phyloP scores from a whole-genome alignment of 2,113 vertebrate species.

The Heterochromis multidens region DNA sequence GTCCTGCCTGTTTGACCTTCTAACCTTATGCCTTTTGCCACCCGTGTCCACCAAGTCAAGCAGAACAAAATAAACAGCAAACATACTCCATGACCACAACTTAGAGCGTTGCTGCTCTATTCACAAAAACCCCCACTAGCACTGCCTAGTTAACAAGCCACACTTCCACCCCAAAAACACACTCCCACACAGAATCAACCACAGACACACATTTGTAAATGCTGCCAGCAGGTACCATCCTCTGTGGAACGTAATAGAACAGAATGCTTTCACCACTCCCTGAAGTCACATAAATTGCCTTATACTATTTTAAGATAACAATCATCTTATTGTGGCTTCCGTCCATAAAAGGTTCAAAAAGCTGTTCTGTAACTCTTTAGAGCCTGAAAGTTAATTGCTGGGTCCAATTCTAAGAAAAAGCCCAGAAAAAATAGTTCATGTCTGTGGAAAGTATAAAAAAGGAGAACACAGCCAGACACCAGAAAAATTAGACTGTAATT shows the following conservation, averaged over 20 bases:
- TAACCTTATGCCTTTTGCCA: background rate
- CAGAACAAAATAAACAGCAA: conserved; percentile 59
- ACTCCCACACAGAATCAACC: background rate
- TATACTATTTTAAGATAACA: conserved; percentile 19
- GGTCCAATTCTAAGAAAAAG: background rate
- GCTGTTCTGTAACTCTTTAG: background rate
- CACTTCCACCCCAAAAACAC: background rate
- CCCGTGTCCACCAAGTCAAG: conserved; percentile 19
- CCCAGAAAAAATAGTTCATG: background rate
- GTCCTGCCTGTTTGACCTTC: conserved; percentile 47
- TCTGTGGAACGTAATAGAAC: background rate
- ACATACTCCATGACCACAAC: conserved; percentile 22
- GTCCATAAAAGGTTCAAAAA: background rate
- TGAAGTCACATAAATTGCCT: background rate
- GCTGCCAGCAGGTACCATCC: background rate
- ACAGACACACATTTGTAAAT: background rate
- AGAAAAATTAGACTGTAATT: background rate
- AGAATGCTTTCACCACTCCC: background rate
- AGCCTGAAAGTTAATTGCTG: background rate
- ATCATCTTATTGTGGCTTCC: background rate
- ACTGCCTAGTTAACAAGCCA: background rate
- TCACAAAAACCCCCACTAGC: conserved; percentile 14
- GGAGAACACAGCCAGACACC: background rate
- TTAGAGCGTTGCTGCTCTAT: conserved; percentile 5
- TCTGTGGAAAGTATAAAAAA: background rate